Base-by-base conservation (phyloP, 2,113 vertebrate species). In the Thamnophis sirtalis region DNA sequence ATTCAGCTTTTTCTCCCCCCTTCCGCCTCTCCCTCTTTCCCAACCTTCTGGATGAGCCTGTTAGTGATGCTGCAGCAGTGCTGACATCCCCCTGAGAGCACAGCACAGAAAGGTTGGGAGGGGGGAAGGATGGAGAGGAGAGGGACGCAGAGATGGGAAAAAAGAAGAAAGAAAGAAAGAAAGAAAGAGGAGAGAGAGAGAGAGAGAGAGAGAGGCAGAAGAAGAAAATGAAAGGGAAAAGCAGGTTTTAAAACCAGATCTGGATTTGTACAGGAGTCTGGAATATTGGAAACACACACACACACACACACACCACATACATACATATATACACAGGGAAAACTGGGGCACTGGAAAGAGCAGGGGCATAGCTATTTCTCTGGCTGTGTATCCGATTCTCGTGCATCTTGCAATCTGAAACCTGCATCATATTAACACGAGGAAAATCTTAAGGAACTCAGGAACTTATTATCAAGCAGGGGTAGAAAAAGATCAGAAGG, bases 241-340 rank as follows among this genome's bases (percentile, higher is more conserved):
- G 96, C 94, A 96, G 95, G 92, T 94, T 96, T 95, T 95, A 97
- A 96, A 97, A 97, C 96, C 96, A 96, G 96, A 96, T 94, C 96
- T 96, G 96, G 96, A 97, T 96, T 96, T 33, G 26, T 94, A 43
- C 89, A 54, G 96, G 96, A 95, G 93, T 95, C 96, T 28, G 94
- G 96, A 96, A 96, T 97, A 96, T 92, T 93, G 93, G 93, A 88
- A 21, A 51, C 84, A n/a, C 60, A 73, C 63, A 91, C 8, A 38
- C 11, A 51, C 9, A 90, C 43, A 90, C 21, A 90, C 63, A 26
- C 13, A 19, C 80, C n/a, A 80, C 89, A 80, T 2, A 21, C 86
- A n/a, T 8, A 28, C 51, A 54, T 33, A n/a, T 38, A 49, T 60
- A 89, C 48, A 89, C 24, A 50, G 48, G 88, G 94, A 91, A 96